Evolutionary conservation across 2,797 vertebrate genomes (phyloP).

Genomic region (Phalloptychus januarius): DNA sequence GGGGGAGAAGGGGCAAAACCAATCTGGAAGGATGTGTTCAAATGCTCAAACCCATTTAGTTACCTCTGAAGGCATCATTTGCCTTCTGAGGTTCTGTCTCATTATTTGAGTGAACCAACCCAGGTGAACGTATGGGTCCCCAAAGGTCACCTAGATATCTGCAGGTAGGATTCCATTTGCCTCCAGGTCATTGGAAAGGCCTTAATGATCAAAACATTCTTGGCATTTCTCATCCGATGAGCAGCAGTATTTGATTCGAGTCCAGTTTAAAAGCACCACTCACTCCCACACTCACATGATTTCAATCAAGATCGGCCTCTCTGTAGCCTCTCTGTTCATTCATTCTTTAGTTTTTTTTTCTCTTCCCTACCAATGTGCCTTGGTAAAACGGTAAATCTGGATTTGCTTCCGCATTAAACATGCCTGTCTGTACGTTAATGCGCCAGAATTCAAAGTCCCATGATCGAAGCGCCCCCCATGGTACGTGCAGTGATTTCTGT

Average conservation of each 20-base stretch:
- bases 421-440: conserved; percentile 55
- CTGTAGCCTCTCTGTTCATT: conserved; percentile 60
- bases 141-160: conserved; percentile 36
- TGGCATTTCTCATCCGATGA: conserved; percentile 41
- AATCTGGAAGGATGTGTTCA: conserved; percentile 71
- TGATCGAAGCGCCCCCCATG: conserved; percentile 58
- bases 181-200: conserved; percentile 32
- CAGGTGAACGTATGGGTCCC: conserved; percentile 87
- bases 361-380: conserved; percentile 85
- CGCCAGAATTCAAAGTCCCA: conserved; percentile 62
- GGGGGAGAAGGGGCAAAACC: neutral
- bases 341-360: conserved; percentile 35
- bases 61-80: conserved; percentile 88
- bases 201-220: conserved; percentile 35
- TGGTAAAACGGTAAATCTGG: conserved; percentile 75
- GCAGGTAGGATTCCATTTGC: conserved; percentile 26
- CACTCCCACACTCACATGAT: conserved; percentile 42
- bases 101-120: conserved; percentile 81
- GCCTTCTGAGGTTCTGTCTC: conserved; percentile 84
- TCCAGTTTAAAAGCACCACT: conserved; percentile 44
- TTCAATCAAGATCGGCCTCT: conserved; percentile 62
- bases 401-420: conserved; percentile 70
- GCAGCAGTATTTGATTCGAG: conserved; percentile 29
- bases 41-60: conserved; percentile 89
- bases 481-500: conserved; percentile 74